Base-by-base conservation (phyloP, 1,140 invertebrate genomes). In the Phthorimaea operculella region DNA sequence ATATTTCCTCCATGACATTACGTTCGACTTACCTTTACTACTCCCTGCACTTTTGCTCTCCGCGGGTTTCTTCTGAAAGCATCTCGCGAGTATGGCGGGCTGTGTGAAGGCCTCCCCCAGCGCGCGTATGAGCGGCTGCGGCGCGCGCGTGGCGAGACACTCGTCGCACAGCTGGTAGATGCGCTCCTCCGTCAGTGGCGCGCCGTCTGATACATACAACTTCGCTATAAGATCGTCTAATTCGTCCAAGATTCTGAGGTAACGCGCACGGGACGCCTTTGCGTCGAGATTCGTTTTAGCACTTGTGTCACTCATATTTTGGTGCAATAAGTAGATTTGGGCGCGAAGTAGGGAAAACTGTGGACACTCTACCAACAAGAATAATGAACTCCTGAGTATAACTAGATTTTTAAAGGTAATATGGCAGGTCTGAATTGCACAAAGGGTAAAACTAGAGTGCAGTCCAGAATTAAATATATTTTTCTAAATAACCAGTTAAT, bases 11-110 rank as follows among this genome's bases (percentile, higher is more conserved):
- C n/a, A n/a, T n/a, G n/a, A n/a, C n/a, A n/a, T n/a, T n/a, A n/a
- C n/a, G n/a, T n/a, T 28, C 21, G 4, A 39, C 10, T 39, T 9
- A 78, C 79, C 72, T 63, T 53, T 58, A 53, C 54, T 72, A 60
- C 71, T 72, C 33, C 65, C 58, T 16, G 34, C 59, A 33, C 66
- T 64, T 54, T 55, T 57, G 45, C 68, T 21, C 65, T 63, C 28
- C 62, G 58, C 6, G 5, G 67, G 72, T 80, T 88, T 89, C 28
- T 80, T 83, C 54, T 86, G 87, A 66, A 90, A 85, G 76, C 87
- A 88, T 63, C 87, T 87, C 1, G 88, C 85, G 50, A 90, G 66
- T 44, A 87, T 87, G 15, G 84, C 77, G 2, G 88, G 88, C 17
- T 83, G 76, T 28, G 75, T 80, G 56, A 87, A 85, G 0, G 76